Evolutionary conservation across 2,888 invertebrate species (phyloP), one percentile per base, ranked within the genome.

Genomic region (Biston betularia): DNA sequence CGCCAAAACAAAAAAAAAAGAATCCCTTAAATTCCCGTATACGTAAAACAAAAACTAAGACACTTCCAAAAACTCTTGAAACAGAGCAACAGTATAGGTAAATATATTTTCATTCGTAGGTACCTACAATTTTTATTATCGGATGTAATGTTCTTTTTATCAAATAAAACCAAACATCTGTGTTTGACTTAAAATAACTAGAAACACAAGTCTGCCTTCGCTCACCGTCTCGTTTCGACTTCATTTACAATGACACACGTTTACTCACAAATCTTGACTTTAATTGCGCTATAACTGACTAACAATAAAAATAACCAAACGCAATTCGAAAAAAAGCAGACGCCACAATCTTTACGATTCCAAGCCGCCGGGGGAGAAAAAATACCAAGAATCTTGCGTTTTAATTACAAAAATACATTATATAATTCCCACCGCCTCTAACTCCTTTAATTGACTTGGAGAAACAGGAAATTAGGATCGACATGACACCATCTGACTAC

Each of bases 381-480:
- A 74, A 72, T 78, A 75, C 77, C 65, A 34, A 59, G 78, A 80
- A 79, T 58, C 56, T 70, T 34, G 68, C 38, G 65, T 46, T 73
- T 75, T 79, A 80, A 80, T 80, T 79, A 79, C 74, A 76, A 78
- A 78, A 78, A 79, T 77, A 38, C 38, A 8, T 38, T 8, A 76
- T 72, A 72, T 71, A 57, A 66, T 61, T 61, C 65, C 35, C 71
- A 65, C 63, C 72, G 68, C 65, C 72, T 55, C 71, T 66, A 72
- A 74, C 73, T 71, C 74, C 69, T 77, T 76, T 76, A 74, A 77
- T 76, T 75, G 73, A 69, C 74, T 74, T 67, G 56, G 35, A 56
- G 49, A 42, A 64, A 64, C 70, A 76, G 78, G 78, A 80, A 79
- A 77, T 79, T 75, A 76, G 33, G 74, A 75, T 74, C 75, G 77